Evolutionary conservation across 2,797 vertebrate genomes (phyloP).

Genomic region (Alosa sapidissima): DNA sequence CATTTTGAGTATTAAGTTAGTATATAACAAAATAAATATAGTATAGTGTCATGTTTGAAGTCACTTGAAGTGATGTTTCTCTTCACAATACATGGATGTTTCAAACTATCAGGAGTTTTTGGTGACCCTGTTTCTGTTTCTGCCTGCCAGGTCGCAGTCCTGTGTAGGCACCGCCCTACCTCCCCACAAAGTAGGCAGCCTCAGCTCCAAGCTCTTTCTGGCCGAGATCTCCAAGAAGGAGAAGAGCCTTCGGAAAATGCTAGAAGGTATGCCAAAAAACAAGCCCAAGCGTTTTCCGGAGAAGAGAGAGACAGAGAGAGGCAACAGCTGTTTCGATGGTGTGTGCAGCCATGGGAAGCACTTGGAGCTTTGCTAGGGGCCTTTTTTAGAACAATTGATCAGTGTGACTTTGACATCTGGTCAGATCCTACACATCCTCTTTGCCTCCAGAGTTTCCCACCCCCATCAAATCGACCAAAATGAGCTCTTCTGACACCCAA

Average conservation of each 20-base stretch:
- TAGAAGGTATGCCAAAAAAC: conserved; percentile 83
- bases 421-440: not conserved
- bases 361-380: not conserved
- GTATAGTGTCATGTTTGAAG: not conserved
- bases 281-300: not conserved
- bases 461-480: not conserved
- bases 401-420: conserved; percentile 25
- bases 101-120: conserved; percentile 4
- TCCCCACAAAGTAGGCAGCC: conserved; percentile 95
- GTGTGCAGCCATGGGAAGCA: conserved; percentile 8
- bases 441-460: not conserved
- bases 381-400: conserved; percentile 13
- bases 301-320: not conserved
- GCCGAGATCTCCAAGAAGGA: conserved; percentile 97
- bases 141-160: conserved; percentile 85
- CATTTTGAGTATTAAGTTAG: not conserved
- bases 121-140: conserved; percentile 42
- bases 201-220: conserved; percentile 98
- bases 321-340: conserved; percentile 6
- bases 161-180: conserved; percentile 91
- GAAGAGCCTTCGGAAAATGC: conserved; percentile 94
- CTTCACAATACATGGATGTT: not conserved
- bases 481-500: not conserved
- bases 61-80: not conserved
- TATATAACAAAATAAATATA: not conserved